A percentile compares a stretch with the other conserved stretches of the same genome.
These are phyloP conservation scores for Grallaria varia DNA, from an alignment of 2,113 vertebrate genomes.

Conservation along the genomic window DNA sequence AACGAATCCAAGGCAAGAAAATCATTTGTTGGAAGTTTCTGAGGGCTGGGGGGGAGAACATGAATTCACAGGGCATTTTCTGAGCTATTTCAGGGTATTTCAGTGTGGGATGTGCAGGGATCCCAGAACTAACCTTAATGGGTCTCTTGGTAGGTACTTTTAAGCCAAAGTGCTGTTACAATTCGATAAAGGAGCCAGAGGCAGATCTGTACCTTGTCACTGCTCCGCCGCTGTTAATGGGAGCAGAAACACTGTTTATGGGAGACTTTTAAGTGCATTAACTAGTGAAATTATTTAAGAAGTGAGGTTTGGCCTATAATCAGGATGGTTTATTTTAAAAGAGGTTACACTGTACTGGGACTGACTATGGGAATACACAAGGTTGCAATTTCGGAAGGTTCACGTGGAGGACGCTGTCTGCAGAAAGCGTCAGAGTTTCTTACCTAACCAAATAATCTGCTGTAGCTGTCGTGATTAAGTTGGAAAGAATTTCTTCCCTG, in stretches of 20 bases:
- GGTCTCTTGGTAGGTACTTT: neutral
- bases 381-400: slow-evolving; percentile 48
- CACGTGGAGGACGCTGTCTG: slow-evolving; percentile 75
- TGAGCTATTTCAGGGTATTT: neutral
- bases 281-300: slow-evolving; percentile 31
- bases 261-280: neutral
- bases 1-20: neutral
- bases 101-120: neutral
- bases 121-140: neutral
- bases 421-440: slow-evolving; percentile 69
- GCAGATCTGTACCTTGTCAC: neutral
- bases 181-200: neutral
- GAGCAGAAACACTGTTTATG: neutral
- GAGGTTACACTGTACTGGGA: neutral
- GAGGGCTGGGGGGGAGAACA: neutral
- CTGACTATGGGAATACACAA: neutral
- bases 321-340: slow-evolving; percentile 35
- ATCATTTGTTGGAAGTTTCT: neutral
- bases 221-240: neutral
- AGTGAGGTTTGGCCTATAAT: slow-evolving; percentile 18
- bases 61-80: neutral
- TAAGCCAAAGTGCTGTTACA: neutral
- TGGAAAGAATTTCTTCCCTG: slow-evolving; percentile 77
- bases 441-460: slow-evolving; percentile 81
- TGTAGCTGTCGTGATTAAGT: slow-evolving; percentile 79